Conservation (phyloP, 2,888 invertebrate genomes). For the Cantharis rustica region DNA sequence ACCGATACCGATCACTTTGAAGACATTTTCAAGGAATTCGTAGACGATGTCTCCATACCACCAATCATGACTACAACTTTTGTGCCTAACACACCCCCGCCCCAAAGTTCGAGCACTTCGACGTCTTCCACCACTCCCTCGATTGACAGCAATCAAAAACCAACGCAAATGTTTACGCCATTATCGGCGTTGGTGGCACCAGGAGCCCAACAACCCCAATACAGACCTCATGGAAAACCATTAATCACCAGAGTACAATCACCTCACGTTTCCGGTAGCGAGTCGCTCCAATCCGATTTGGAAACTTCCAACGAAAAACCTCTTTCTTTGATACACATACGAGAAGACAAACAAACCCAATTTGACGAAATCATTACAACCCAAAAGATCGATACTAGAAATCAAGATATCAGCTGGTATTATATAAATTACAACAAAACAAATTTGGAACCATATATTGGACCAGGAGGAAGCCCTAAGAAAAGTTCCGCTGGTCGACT, state of each 20-base stretch:
- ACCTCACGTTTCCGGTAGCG: constrained; percentile 47
- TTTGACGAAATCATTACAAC: constrained; percentile 41
- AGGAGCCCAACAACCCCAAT: constrained; percentile 59
- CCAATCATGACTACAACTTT: background rate
- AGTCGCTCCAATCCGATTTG: constrained; percentile 37
- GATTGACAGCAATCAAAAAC: background rate
- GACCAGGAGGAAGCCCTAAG: constrained; percentile 17
- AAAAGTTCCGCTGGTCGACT: background rate
- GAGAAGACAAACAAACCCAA: constrained; percentile 33
- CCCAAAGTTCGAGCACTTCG: background rate
- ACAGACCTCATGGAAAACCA: constrained; percentile 57
- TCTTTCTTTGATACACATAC: constrained; percentile 29
- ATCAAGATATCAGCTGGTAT: constrained; percentile 74
- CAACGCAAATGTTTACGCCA: constrained; percentile 55
- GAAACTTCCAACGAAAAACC: constrained; percentile 34
- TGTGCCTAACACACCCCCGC: background rate
- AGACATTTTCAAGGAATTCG: constrained; percentile 40
- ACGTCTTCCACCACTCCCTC: background rate
- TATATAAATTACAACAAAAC: constrained; percentile 82
- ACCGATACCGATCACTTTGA: constrained; percentile 31
- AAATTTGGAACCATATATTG: constrained; percentile 44
- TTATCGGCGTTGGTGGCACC: constrained; percentile 68
- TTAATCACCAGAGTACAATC: constrained; percentile 66
- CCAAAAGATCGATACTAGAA: constrained; percentile 58
- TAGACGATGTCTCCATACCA: constrained; percentile 36